Base-by-base conservation (phyloP, 2,797 vertebrate genomes). In the Acrocephalus scirpaceus region DNA sequence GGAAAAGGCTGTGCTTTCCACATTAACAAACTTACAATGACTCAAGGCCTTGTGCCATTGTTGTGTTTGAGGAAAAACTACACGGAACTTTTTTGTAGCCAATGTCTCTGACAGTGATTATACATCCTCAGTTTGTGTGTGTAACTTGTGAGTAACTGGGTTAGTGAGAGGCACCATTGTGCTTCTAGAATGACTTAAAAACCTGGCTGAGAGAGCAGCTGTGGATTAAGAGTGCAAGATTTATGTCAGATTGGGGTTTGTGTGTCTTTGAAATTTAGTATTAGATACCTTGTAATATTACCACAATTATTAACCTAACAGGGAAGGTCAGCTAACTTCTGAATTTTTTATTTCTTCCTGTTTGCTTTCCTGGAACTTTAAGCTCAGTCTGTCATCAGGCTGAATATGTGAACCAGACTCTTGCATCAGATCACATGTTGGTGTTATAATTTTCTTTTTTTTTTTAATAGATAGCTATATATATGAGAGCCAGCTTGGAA, bases 361-460 rank as follows among this genome's bases (percentile, higher is more conserved):
- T 34, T 86, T 83, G 18, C 21, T 83, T 72, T 73, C 36, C 29
- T 80, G 64, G 34, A 83, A 44, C 27, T 48, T 72, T 10, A 29
- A 64, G 30, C 17, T 50, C 67, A 71, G 27, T 51, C 11, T 79
- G 4, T 38, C 30, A 64, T 87, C 34, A 44, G 47, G 13, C 11
- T 62, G 21, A 61, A 53, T 47, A 29, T 10, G 13, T 32, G 21
- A 58, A 29, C 56, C 32, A 34, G 40, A 14, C 8, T 83, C 13
- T 47, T 76, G 21, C 4, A 60, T 69, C 36, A 53, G 18, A 36
- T 51, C 12, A 51, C 3, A 15, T 5, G 4, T 2, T 40, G 19
- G 4, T 81, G 22, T 13, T 40, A 2, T 1, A 29, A 12, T 26
- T 65, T 51, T n/a, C n/a, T 1, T 11, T 9, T n/a, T 9, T 29